A percentile compares a stretch with the other conserved stretches of the same genome.
These are phyloP conservation scores for Neocloeon triangulifer DNA, from an alignment of 1,140 invertebrate genomes.

Conservation along the genomic window DNA sequence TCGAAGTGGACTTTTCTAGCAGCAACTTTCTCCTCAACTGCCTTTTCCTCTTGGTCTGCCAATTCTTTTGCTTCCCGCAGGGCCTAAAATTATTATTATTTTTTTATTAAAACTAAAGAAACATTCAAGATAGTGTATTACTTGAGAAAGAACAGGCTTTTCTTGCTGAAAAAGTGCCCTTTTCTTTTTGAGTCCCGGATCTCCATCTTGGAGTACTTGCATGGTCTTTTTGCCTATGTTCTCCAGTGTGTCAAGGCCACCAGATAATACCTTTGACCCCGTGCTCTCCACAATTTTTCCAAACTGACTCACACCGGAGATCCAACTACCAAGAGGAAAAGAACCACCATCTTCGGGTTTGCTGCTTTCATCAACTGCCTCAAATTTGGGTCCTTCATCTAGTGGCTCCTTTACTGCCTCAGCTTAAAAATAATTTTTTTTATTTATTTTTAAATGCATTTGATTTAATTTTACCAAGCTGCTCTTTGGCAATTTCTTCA, in stretches of 20 bases:
- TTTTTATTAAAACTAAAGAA: constrained; percentile 3
- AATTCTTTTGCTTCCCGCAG: constrained; percentile 64
- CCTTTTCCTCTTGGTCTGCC: constrained; percentile 41
- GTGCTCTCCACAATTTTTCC: no score
- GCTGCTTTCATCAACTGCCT: no score
- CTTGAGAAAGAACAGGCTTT: constrained; percentile 30
- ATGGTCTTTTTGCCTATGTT: constrained; percentile 84
- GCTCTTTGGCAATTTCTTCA: constrained; percentile 36
- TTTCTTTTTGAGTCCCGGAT: constrained; percentile 67
- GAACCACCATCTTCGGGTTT: no score
- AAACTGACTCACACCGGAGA: no score
- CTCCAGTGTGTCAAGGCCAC: constrained; percentile 71
- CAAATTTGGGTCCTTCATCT: constrained; percentile 8
- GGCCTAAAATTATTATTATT: constrained; percentile 23
- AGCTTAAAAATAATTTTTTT: no score
- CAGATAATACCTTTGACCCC: constrained; percentile 56
- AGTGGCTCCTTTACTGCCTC: constrained; percentile 8
- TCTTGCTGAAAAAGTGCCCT: constrained; percentile 43
- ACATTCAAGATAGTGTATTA: constrained; percentile 7
- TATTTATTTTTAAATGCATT: no score
- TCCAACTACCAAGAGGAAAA: no score
- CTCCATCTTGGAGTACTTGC: constrained; percentile 73
- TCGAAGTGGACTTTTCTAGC: constrained; percentile 48
- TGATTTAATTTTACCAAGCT: no score
- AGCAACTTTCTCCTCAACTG: constrained; percentile 28